Percentiles rank a stretch among this genome's conserved stretches.
Conservation (phyloP, 2,888 invertebrate species). For the Ernsta delagoae region DNA sequence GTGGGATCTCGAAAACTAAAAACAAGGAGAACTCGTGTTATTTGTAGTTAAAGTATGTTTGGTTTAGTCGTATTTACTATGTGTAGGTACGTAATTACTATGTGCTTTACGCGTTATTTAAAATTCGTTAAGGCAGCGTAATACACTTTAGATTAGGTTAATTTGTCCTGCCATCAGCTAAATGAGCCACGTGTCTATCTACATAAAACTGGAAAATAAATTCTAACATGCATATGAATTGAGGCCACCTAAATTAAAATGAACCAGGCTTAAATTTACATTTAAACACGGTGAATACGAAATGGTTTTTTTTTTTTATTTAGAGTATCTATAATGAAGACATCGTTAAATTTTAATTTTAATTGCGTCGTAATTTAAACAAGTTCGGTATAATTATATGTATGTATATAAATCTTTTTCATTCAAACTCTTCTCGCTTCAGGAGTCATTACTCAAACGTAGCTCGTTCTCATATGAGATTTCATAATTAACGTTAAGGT, state of each 20-base stretch:
- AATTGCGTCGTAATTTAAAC: conserved; percentile 26
- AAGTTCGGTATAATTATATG: conserved; percentile 45
- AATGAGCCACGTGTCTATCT: too few relatives aligned
- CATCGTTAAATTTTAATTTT: conserved; percentile 29
- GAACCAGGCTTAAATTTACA: neutral
- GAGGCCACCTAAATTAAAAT: neutral
- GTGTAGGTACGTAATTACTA: too few relatives aligned
- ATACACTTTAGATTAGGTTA: too few relatives aligned
- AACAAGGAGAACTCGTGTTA: neutral
- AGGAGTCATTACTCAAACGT: conserved; percentile 77
- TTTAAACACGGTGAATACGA: neutral
- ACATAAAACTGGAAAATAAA: neutral
- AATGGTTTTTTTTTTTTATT: conserved; percentile 9
- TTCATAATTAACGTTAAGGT: conserved; percentile 78
- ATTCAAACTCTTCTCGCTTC: conserved; percentile 69
- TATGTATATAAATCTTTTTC: conserved; percentile 66
- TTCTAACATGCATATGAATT: neutral
- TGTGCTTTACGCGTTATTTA: too few relatives aligned
- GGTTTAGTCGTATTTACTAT: too few relatives aligned
- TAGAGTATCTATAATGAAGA: conserved; percentile 11
- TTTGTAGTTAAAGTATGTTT: too few relatives aligned
- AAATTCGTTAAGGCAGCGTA: too few relatives aligned
- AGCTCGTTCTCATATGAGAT: conserved; percentile 79
- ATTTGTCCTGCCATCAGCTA: too few relatives aligned
- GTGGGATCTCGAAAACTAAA: neutral